phyloP scores from a whole-genome alignment of 1,140 invertebrate genomes.

The Lineus longissimus region DNA sequence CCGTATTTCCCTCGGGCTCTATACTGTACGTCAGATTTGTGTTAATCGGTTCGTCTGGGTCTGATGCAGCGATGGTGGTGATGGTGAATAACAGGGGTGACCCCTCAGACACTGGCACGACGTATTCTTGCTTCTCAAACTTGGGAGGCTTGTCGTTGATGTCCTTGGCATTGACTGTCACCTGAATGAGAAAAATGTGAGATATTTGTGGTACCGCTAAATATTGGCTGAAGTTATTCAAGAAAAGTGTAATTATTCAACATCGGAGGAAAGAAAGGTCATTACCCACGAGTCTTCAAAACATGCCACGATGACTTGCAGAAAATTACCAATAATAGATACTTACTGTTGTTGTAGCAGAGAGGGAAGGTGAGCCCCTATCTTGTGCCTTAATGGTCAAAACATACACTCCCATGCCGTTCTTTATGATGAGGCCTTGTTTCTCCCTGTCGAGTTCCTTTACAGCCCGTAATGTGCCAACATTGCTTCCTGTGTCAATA shows the following conservation, averaged over 20 bases:
- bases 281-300: too few species aligned
- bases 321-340: neutral
- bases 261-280: too few species aligned
- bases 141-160: slow-evolving; percentile 1
- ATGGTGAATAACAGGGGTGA: neutral
- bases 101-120: neutral
- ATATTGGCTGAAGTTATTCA: too few species aligned
- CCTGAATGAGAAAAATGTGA: neutral
- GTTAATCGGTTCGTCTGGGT: neutral
- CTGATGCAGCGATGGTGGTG: neutral
- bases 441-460: slow-evolving; percentile 1
- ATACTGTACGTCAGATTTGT: neutral
- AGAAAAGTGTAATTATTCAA: too few species aligned
- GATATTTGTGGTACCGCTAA: too few species aligned
- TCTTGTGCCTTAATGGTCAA: neutral
- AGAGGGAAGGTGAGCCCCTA: neutral
- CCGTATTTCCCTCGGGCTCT: neutral
- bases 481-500: neutral
- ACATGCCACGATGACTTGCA: too few species aligned
- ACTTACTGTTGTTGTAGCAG: neutral
- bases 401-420: neutral
- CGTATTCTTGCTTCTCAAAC: neutral
- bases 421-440: neutral
- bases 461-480: neutral
- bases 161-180: slow-evolving; percentile 2